A percentile compares a stretch with the other conserved stretches of the same genome.
Evolutionary conservation across 92 coral and sea anemone species (phyloP).

Genomic region (Phenganax subtilis): DNA sequence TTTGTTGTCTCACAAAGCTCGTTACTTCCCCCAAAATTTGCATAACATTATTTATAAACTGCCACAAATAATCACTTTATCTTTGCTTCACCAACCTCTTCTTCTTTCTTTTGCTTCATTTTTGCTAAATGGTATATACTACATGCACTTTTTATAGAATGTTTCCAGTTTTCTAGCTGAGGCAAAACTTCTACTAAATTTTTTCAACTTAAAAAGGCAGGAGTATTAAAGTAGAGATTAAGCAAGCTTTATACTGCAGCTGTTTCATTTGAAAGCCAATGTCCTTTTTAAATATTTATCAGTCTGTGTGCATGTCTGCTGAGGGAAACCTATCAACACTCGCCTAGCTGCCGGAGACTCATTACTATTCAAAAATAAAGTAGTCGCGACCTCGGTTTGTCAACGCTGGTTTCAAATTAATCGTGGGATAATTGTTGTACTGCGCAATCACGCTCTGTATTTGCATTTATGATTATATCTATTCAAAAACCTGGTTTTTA

Average conservation of each 20-base stretch:
- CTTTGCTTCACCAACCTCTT: not conserved
- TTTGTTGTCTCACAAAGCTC: constrained; percentile 5
- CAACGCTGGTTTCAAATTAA: too few relatives aligned
- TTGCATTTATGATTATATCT: too few relatives aligned
- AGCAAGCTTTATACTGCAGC: not conserved
- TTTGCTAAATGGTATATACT: not conserved
- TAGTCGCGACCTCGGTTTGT: too few relatives aligned
- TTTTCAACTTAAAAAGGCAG: not conserved
- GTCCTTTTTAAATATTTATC: not conserved
- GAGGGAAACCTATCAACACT: constrained; percentile 3
- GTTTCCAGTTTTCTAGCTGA: too few relatives aligned
- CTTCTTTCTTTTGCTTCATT: not conserved
- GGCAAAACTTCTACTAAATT: not conserved
- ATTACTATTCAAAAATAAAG: constrained; percentile 2
- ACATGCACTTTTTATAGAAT: not conserved
- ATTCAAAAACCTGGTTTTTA: too few relatives aligned
- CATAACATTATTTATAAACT: constrained; percentile 25
- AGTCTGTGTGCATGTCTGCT: constrained; percentile 5
- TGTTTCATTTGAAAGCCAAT: not conserved
- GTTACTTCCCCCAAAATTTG: constrained; percentile 19
- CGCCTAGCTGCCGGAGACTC: not conserved
- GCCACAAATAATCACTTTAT: constrained; percentile 8
- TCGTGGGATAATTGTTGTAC: too few relatives aligned
- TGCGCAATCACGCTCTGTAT: too few relatives aligned
- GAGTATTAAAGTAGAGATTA: constrained; percentile 1